phyloP scores from a whole-genome alignment of 2,888 invertebrate species.

The Mactromeris polynyma region DNA sequence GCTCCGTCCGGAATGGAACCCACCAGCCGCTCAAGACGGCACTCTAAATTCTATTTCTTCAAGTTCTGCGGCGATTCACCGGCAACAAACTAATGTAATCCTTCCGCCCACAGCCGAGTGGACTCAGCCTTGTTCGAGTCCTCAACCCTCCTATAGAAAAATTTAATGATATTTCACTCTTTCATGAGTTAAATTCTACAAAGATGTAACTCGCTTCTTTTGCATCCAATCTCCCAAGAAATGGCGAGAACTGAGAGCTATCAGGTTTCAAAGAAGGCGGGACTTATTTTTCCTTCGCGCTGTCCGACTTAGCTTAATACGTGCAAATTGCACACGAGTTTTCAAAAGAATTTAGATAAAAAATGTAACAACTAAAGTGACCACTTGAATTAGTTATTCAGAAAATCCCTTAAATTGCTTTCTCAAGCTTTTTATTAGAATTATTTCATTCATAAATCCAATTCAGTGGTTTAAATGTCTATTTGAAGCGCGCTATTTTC shows the following conservation, averaged over 20 bases:
- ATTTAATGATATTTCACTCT: constrained; percentile 42
- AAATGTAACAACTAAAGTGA: constrained; percentile 18
- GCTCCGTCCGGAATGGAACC: constrained; percentile 32
- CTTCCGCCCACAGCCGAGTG: constrained; percentile 56
- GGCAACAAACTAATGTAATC: constrained; percentile 15
- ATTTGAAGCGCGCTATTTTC: constrained; percentile 18
- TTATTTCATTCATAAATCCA: constrained; percentile 22
- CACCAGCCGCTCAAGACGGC: constrained; percentile 33
- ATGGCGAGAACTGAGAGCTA: constrained; percentile 61
- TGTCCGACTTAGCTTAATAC: not conserved
- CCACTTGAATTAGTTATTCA: constrained; percentile 23
- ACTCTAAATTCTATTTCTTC: constrained; percentile 19
- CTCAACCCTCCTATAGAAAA: constrained; percentile 44
- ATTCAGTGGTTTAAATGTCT: not conserved
- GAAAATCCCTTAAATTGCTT: not conserved
- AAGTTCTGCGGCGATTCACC: constrained; percentile 18
- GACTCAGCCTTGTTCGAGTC: constrained; percentile 56
- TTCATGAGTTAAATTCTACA: constrained; percentile 50
- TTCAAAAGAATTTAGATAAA: not conserved
- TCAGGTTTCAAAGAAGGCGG: constrained; percentile 67
- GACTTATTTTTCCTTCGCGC: constrained; percentile 41
- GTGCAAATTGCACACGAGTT: not conserved
- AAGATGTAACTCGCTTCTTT: constrained; percentile 43
- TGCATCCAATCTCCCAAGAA: constrained; percentile 65
- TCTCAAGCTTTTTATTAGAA: not conserved